A percentile compares a stretch with the other conserved stretches of the same genome.
Conservation (phyloP, 2,113 vertebrate genomes). For the Grammomys surdaster region DNA sequence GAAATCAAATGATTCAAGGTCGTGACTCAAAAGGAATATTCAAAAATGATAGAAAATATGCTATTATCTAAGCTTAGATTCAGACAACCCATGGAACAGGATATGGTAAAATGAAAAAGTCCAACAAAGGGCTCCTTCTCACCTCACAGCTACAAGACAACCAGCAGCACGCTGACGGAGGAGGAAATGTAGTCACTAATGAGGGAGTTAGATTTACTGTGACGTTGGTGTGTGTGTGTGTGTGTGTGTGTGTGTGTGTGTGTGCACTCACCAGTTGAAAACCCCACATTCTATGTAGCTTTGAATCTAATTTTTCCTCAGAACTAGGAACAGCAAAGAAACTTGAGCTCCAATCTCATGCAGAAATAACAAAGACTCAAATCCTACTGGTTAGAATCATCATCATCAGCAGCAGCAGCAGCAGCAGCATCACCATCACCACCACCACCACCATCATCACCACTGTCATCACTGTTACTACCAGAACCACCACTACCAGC, state of each 20-base stretch:
- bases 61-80: not conserved
- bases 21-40: conserved; percentile 48
- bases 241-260: not conserved
- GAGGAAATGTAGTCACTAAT: not conserved
- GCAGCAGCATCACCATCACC: not conserved
- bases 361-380: not conserved
- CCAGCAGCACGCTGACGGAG: not conserved
- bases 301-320: not conserved
- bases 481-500: not conserved
- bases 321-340: not conserved
- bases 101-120: not conserved
- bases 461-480: no score
- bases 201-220: not conserved
- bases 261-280: not conserved
- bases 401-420: not conserved
- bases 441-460: not conserved
- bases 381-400: not conserved
- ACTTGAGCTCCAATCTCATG: not conserved
- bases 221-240: not conserved
- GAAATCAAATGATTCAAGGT: conserved; percentile 64
- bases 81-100: not conserved
- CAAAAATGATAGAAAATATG: conserved; percentile 3
- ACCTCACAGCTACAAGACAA: not conserved
- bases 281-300: not conserved
- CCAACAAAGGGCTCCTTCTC: not conserved